Evolutionary conservation across 2,888 invertebrate genomes (phyloP).

Genomic region (Branchinecta sandiegonensis): DNA sequence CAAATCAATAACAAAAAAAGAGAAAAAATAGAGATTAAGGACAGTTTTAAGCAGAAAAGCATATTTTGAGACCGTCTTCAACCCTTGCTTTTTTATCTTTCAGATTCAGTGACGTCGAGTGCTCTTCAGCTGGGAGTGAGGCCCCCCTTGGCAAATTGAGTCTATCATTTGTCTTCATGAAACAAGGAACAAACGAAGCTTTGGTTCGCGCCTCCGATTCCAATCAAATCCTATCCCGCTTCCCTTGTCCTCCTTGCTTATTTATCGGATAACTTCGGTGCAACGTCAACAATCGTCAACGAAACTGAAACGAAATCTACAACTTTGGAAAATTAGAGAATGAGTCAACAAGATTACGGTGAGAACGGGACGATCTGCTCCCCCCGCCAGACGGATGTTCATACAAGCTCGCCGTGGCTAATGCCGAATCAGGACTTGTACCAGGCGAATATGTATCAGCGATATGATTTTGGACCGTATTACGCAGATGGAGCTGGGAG

Average conservation of each 20-base stretch:
- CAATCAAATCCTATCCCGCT: constrained; percentile 5
- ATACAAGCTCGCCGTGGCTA: constrained; percentile 7
- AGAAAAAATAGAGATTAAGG: no score
- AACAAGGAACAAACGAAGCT: no score
- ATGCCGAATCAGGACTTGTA: constrained; percentile 5
- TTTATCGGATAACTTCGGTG: constrained; percentile 12
- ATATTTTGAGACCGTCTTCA: no score
- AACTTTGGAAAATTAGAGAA: constrained; percentile 9
- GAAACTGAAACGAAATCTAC: constrained; percentile 13
- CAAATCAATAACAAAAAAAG: no score
- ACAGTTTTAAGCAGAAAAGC: no score
- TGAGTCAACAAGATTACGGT: constrained; percentile 13
- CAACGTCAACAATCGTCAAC: constrained; percentile 13
- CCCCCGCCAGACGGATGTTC: constrained; percentile 5
- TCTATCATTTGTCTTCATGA: no score
- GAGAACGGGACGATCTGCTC: constrained; percentile 10
- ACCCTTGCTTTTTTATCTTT: no score
- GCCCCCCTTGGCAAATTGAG: no score
- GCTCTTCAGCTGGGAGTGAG: no score
- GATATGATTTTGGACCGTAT: constrained; percentile 15
- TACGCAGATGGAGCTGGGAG: not conserved
- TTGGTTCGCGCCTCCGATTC: not conserved
- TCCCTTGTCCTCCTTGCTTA: constrained; percentile 3
- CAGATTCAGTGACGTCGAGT: no score
- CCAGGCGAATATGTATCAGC: constrained; percentile 7